Base-by-base conservation (phyloP, 2,888 invertebrate genomes). In the Epinotia nisella region DNA sequence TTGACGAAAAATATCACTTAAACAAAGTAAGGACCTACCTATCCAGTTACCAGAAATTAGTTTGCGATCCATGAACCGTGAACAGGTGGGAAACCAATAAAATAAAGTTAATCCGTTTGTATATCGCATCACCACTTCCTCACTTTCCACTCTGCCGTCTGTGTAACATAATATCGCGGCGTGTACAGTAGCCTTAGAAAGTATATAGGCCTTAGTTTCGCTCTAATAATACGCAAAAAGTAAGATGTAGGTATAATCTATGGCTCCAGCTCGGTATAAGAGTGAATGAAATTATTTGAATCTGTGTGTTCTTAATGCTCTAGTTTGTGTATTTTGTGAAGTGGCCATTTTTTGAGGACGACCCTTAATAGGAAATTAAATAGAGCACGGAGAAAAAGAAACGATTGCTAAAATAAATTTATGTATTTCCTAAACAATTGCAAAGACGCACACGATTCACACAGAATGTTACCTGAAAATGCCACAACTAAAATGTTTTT, bases 71-170 rank as follows among this genome's bases (percentile, higher is more conserved):
- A 64, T 84, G 85, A 85, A 87, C 83, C 89, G 88, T 87, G 76
- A 87, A 83, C 81, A 79, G 80, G 76, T 75, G 81, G 85, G 90
- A 91, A 91, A 89, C 91, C 90, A 85, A 85, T 86, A 83, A 88
- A 88, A 87, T 84, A 83, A 81, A 83, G 83, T 79, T 90, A 90
- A 90, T 87, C 90, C 88, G 76, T 77, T 78, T 78, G 77, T 80
- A 74, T 74, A 67, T 78, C 75, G 76, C 78, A 76, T 72, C 51
- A 76, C 78, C 67, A 67, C 73, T 70, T 59, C 70, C 74, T 69
- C 65, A 74, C 74, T 68, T 75, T 68, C 74, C 62, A 59, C 59
- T 59, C 41, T 9, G 72, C 55, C 67, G 39, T 53, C n/a, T n/a
- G 17, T 68, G 72, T 58, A 73, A 73, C 29, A 58, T 35, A 49